Conservation (phyloP, 2,113 vertebrate species). For the Sorex araneus region DNA sequence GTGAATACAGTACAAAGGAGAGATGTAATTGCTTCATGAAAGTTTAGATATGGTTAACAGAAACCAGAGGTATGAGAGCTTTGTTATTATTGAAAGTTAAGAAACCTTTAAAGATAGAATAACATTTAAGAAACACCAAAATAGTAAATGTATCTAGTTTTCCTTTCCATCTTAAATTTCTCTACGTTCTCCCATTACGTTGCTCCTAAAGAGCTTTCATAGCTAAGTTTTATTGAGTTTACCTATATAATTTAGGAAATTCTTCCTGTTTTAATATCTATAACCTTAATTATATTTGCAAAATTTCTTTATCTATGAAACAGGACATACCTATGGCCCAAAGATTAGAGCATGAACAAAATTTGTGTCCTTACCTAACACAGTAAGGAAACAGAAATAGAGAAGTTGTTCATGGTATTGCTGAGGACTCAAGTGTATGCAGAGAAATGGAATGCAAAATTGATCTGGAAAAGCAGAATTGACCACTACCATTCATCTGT, state of each 20-base stretch:
- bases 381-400: not conserved
- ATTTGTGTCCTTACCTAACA: not conserved
- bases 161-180: not conserved
- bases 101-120: not conserved
- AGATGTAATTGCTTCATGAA: not conserved
- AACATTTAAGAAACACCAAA: not conserved
- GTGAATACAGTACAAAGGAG: not conserved
- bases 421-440: not conserved
- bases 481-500: not conserved
- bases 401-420: not conserved
- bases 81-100: not conserved
- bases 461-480: not conserved
- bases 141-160: not conserved
- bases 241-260: slow-evolving; percentile 9
- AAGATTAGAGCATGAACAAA: not conserved
- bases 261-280: not conserved
- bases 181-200: not conserved
- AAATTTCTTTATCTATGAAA: not conserved
- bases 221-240: not conserved
- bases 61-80: not conserved
- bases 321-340: not conserved
- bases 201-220: not conserved
- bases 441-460: not conserved
- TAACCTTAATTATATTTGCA: slow-evolving; percentile 20
- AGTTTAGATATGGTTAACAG: not conserved